These are phyloP conservation scores for Melanotaenia duboulayi DNA, from an alignment of 2,113 vertebrate species.

Conservation along the genomic window DNA sequence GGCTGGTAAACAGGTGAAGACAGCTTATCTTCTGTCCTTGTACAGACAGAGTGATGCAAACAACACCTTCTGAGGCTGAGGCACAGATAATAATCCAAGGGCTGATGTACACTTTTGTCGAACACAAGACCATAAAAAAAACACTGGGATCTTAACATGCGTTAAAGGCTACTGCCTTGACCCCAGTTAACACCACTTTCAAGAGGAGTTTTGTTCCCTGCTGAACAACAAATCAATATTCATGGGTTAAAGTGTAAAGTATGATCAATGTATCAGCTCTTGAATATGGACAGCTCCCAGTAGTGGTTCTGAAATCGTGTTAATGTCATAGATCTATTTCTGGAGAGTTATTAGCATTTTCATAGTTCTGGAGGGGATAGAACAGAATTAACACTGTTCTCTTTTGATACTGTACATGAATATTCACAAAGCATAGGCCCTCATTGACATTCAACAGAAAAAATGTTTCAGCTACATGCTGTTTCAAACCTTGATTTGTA, in stretches of 20 bases:
- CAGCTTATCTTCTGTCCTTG: slow-evolving; percentile 37
- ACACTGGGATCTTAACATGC: slow-evolving; percentile 14
- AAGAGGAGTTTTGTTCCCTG: slow-evolving; percentile 6
- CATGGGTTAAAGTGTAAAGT: slow-evolving; percentile 62
- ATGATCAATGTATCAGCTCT: slow-evolving; percentile 67
- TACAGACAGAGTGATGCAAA: slow-evolving; percentile 33
- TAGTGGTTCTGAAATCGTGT: slow-evolving; percentile 48
- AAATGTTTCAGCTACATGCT: slow-evolving; percentile 38
- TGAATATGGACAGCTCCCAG: slow-evolving; percentile 53
- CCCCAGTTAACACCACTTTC: slow-evolving; percentile 23
- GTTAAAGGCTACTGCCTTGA: slow-evolving; percentile 25
- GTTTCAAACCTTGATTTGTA: slow-evolving; percentile 51
- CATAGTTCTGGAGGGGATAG: slow-evolving; percentile 50
- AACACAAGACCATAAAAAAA: slow-evolving; percentile 28
- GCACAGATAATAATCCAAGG: slow-evolving; percentile 10
- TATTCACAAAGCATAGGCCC: slow-evolving; percentile 62
- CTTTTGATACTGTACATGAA: slow-evolving; percentile 67
- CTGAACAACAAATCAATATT: slow-evolving; percentile 66
- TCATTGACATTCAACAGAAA: slow-evolving; percentile 60
- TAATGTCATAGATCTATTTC: slow-evolving; percentile 72
- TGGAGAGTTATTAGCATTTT: slow-evolving; percentile 69
- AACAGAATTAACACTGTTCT: slow-evolving; percentile 48
- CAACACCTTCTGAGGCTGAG: slow-evolving; percentile 14
- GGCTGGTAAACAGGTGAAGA: slow-evolving; percentile 17
- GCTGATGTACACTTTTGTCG: slow-evolving; percentile 37